phyloP scores from a whole-genome alignment of 1,140 invertebrate genomes.

The Orius laevigatus region DNA sequence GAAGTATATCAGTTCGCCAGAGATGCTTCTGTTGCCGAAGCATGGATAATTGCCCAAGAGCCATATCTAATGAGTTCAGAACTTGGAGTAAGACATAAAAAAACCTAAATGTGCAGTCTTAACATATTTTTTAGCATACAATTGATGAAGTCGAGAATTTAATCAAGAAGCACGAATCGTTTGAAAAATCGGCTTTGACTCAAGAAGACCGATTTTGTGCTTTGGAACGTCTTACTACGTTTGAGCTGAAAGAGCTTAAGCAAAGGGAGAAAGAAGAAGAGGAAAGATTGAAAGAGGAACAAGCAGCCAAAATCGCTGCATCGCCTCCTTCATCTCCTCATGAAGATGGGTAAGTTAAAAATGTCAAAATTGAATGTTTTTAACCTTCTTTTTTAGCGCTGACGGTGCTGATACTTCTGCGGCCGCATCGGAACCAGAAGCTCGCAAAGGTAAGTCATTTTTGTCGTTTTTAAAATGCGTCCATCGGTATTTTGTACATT shows the following conservation, averaged over 20 bases:
- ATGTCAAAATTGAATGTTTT: too few species aligned
- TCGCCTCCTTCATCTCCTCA: slow-evolving; percentile 39
- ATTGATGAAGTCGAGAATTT: slow-evolving; percentile 98
- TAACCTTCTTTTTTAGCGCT: slow-evolving; percentile 25
- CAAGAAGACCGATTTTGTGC: slow-evolving; percentile 98
- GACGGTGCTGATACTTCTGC: slow-evolving; percentile 39
- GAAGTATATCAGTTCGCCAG: slow-evolving; percentile 99
- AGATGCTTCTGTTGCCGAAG: slow-evolving; percentile 97
- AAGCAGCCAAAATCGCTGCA: slow-evolving; percentile 42
- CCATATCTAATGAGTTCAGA: slow-evolving; percentile 94
- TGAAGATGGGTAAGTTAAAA: slow-evolving; percentile 31
- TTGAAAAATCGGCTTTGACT: slow-evolving; percentile 95
- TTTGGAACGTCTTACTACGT: slow-evolving; percentile 91
- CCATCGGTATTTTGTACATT: slow-evolving; percentile 8
- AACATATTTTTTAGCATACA: slow-evolving; percentile 46
- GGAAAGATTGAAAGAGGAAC: slow-evolving; percentile 49
- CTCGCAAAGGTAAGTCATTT: slow-evolving; percentile 21
- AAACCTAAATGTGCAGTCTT: not conserved
- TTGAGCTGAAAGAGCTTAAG: slow-evolving; percentile 93
- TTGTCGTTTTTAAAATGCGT: not conserved
- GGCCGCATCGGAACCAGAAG: slow-evolving; percentile 25
- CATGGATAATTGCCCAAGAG: slow-evolving; percentile 97
- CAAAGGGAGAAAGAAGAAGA: slow-evolving; percentile 66
- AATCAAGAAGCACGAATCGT: slow-evolving; percentile 99
- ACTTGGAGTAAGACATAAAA: slow-evolving; percentile 51